Evolutionary conservation across 2,888 invertebrate species (phyloP).

Genomic region (Agrilus cyanescens): DNA sequence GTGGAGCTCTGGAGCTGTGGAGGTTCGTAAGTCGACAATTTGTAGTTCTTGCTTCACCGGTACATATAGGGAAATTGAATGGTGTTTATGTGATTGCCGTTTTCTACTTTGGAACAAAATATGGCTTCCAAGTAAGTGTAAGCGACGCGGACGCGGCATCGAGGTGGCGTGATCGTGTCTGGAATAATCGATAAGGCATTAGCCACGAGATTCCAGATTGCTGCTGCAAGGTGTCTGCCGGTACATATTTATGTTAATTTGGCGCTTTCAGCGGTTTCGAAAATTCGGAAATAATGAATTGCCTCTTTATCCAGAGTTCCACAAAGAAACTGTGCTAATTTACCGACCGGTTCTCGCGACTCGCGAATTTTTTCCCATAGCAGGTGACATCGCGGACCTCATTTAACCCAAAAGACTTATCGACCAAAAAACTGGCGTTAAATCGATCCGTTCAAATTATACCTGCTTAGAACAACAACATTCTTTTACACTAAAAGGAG

Average conservation of each 20-base stretch:
- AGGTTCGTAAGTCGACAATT: slow-evolving; percentile 13
- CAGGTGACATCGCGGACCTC: too few relatives aligned
- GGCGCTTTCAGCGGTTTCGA: slow-evolving; percentile 16
- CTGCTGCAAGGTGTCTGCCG: slow-evolving; percentile 17
- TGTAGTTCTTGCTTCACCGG: slow-evolving; percentile 20
- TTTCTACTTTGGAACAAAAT: slow-evolving; percentile 17
- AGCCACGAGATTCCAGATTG: slow-evolving; percentile 18
- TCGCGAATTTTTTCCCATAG: too few relatives aligned
- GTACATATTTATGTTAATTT: slow-evolving; percentile 25
- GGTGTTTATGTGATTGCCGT: slow-evolving; percentile 15
- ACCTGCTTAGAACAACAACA: too few relatives aligned
- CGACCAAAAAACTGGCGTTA: too few relatives aligned
- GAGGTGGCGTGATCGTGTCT: slow-evolving; percentile 17
- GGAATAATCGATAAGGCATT: slow-evolving; percentile 22
- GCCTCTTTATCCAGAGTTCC: too few relatives aligned
- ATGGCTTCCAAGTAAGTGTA: slow-evolving; percentile 9
- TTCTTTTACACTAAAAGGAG: too few relatives aligned
- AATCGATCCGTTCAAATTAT: too few relatives aligned
- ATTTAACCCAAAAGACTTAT: too few relatives aligned
- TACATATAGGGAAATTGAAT: slow-evolving; percentile 20
- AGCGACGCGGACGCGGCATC: slow-evolving; percentile 7
- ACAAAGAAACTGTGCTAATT: too few relatives aligned
- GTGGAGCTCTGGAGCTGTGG: too few relatives aligned
- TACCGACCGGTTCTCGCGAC: too few relatives aligned
- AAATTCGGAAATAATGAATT: slow-evolving; percentile 13